Base-by-base conservation (phyloP, 2,113 vertebrate species). In the Xiphorhynchus elegans region DNA sequence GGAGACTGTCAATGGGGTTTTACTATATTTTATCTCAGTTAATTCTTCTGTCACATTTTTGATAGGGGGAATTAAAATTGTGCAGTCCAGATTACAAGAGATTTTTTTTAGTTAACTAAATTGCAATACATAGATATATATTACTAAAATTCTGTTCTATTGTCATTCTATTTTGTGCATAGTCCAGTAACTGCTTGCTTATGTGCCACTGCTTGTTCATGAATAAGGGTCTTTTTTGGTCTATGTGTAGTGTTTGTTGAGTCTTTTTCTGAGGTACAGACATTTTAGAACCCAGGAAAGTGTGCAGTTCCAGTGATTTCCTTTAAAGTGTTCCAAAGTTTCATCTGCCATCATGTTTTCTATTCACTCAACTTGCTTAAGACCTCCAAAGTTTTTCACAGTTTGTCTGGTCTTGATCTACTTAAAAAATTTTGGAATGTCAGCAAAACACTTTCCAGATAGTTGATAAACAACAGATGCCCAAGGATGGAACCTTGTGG, bases 351-450 rank as follows among this genome's bases (percentile, higher is more conserved):
- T 92, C 63, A 3, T 80, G 69, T 91, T 96, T 96, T 92, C 89
- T 96, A 86, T 95, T 96, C 80, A 94, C 28, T 92, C n/a, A 50
- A 69, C 68, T 95, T 94, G 69, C 95, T 93, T 93, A 91, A 91
- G 92, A 89, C 87, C 80, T 96, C 60, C 74, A 78, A 81, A 94
- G 60, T 82, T 95, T 95, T 95, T 96, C 93, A 86, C 93, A 94
- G 84, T 93, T 94, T 91, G 81, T 89, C 90, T 97, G 95, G 84
- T 91, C 90, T 91, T 25, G 60, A 72, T 93, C 84, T 87, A 82
- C 44, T 94, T 84, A 90, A 94, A 89, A 82, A 87, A 90, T 82
- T 89, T 53, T 72, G 62, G 74, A 89, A 87, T 62, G 66, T 47
- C 77, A 94, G 66, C 87, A 91, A 74, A 91, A 68, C 42, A 55